Conservation (phyloP, 2,888 invertebrate species). For the Drosophila imparisetae region DNA sequence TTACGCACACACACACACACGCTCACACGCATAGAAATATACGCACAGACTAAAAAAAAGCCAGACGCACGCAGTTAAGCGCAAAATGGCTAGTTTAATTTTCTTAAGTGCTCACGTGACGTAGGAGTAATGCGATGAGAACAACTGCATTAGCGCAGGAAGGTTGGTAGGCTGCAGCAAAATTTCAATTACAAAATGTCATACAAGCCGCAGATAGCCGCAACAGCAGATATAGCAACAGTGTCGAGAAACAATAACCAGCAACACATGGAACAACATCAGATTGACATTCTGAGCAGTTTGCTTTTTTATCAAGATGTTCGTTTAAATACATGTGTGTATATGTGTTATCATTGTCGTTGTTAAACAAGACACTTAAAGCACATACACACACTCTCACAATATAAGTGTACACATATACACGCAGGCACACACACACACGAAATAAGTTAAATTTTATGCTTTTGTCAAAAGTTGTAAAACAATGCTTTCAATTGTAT, state of each 20-base stretch:
- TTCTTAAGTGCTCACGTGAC: slow-evolving; percentile 69
- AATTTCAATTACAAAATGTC: slow-evolving; percentile 75
- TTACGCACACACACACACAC: neutral
- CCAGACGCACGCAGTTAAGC: slow-evolving; percentile 44
- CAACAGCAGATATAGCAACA: slow-evolving; percentile 11
- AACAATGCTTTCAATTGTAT: slow-evolving; percentile 71
- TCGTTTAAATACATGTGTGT: slow-evolving; percentile 31
- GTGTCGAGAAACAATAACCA: slow-evolving; percentile 16
- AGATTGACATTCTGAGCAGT: slow-evolving; percentile 51
- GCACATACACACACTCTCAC: slow-evolving; percentile 31
- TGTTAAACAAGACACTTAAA: slow-evolving; percentile 79
- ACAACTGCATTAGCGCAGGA: slow-evolving; percentile 21
- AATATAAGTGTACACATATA: slow-evolving; percentile 1
- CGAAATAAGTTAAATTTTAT: slow-evolving; percentile 70
- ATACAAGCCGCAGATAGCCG: slow-evolving; percentile 66
- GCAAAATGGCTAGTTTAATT: slow-evolving; percentile 69
- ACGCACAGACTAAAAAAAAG: slow-evolving; percentile 17
- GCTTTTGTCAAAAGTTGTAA: slow-evolving; percentile 75
- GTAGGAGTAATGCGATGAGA: slow-evolving; percentile 51
- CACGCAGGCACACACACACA: slow-evolving; percentile 19
- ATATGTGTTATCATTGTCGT: slow-evolving; percentile 71
- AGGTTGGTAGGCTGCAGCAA: slow-evolving; percentile 63
- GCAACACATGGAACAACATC: slow-evolving; percentile 42
- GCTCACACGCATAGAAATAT: neutral
- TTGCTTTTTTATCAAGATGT: slow-evolving; percentile 54